Base-by-base conservation (phyloP, 2,888 invertebrate genomes). In the Zaprionus bogoriensis region DNA sequence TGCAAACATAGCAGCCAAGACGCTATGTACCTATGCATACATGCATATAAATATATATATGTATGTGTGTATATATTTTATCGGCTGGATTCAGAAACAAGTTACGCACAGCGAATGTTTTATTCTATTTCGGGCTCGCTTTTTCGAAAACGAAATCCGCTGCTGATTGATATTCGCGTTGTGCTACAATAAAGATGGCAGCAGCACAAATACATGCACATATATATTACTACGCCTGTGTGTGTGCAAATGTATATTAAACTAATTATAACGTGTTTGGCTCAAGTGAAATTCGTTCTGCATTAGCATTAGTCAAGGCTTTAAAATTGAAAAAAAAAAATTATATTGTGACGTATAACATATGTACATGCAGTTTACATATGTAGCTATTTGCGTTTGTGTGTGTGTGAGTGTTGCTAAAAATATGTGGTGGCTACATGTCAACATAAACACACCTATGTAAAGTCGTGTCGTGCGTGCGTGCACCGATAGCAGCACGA, bases 401-500 rank as follows among this genome's bases (percentile, higher is more conserved):
- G 46, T 67, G 25, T 41, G 25, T 45, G 25, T 39, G 19, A 38
- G 39, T 45, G 12, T 38, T 70, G 72, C 72, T 69, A 72, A 54
- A 72, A 74, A 74, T 69, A 74, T 74, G 58, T 30, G 48, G 58
- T 30, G 48, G 53, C 57, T 38, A 50, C 54, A 55, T 39, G 52
- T 25, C 41, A 65, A 51, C 62, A 61, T 47, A 10, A 44, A 41
- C 32, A 67, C 48, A 55, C 52, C 50, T 65, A 55, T 20, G 17
- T 45, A 28, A 30, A 3, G 2, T 1, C 41, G 41, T 27, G 38
- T 50, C 32, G 51, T 30, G 20, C 41, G 30, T 52, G 52, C 58
- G 52, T 58, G 59, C 50, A 27, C 41, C 65, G 81, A 66, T 74
- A 67, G 66, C 81, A 81, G 66, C 60, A 42, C 54, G 64, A 74